phyloP scores from a whole-genome alignment of 2,113 vertebrate species.

The Turdus rufiventris region DNA sequence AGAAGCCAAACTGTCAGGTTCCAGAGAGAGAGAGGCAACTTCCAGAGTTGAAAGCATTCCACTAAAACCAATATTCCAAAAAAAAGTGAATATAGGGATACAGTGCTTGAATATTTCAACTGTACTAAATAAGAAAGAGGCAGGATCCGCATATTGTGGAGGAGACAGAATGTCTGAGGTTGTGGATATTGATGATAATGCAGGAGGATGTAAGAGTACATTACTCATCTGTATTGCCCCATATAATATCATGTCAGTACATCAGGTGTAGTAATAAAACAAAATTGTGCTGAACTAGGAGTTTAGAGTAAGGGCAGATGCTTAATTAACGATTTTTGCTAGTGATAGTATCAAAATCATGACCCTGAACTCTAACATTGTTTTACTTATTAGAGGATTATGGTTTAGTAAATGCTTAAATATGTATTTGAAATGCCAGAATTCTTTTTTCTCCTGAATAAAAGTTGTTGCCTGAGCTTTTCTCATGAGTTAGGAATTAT shows the following conservation, averaged over 20 bases:
- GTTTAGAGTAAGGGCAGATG: background rate
- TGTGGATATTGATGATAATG: background rate
- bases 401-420: background rate
- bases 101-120: background rate
- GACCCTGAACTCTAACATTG: background rate
- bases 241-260: background rate
- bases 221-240: background rate
- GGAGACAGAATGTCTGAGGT: background rate
- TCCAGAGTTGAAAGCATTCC: background rate
- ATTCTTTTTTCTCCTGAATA: background rate
- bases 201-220: background rate
- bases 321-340: background rate
- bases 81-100: background rate
- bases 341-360: background rate
- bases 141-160: background rate
- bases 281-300: background rate
- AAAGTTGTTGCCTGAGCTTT: background rate
- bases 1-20: background rate
- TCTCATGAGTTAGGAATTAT: background rate
- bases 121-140: background rate
- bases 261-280: background rate
- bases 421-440: background rate
- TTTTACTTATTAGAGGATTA: background rate
- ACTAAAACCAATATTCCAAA: rapidly evolving
- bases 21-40: background rate